phyloP scores from a whole-genome alignment of 92 coral and sea anemone genomes.

The Palythoa heliodiscus region DNA sequence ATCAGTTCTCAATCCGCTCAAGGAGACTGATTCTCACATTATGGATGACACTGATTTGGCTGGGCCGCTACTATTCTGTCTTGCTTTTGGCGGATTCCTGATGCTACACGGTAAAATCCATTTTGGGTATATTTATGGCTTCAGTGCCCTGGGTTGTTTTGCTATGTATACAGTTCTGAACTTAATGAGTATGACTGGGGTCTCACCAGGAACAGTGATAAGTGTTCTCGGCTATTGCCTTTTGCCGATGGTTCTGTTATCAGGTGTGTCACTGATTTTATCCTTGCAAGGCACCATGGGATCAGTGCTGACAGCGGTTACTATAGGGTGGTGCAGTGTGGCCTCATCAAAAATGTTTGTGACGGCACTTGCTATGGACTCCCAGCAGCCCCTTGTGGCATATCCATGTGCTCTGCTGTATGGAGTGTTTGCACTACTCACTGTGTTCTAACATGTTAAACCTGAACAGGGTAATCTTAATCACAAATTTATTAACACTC shows the following conservation, averaged over 20 bases:
- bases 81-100: constrained; percentile 93
- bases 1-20: constrained; percentile 93
- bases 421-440: constrained; percentile 91
- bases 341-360: constrained; percentile 97
- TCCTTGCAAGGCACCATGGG: constrained; percentile 89
- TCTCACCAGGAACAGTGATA: constrained; percentile 84
- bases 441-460: constrained; percentile 69
- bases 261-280: constrained; percentile 76
- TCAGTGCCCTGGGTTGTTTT: constrained; percentile 83
- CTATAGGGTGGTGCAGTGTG: constrained; percentile 97
- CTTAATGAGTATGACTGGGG: constrained; percentile 96
- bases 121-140: constrained; percentile 96
- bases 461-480: too few species aligned
- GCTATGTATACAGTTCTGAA: constrained; percentile 93
- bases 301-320: constrained; percentile 69
- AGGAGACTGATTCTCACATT: constrained; percentile 82
- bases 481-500: background rate
- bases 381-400: constrained; percentile 94
- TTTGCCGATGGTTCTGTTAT: constrained; percentile 89
- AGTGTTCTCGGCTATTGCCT: constrained; percentile 96
- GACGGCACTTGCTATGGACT: constrained; percentile 91
- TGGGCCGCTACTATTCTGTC: constrained; percentile 94
- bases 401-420: constrained; percentile 97
- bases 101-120: constrained; percentile 94
- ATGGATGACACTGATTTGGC: constrained; percentile 99